Evolutionary conservation across 2,113 vertebrate species (phyloP).

Genomic region (Zootoca vivipara): DNA sequence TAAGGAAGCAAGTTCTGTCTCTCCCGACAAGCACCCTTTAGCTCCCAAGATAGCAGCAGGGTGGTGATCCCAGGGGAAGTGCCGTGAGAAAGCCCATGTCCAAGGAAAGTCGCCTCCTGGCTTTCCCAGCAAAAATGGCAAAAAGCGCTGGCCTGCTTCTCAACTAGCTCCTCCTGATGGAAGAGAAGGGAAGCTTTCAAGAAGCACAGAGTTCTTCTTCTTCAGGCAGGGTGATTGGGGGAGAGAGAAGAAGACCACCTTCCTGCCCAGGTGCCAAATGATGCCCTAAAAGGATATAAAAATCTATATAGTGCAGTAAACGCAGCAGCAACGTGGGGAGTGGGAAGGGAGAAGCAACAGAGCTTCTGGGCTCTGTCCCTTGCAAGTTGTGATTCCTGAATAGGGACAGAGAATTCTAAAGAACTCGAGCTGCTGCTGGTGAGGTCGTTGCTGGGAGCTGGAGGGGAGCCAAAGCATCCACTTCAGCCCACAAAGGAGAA

Average conservation of each 20-base stretch:
- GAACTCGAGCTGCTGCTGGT: slow-evolving; percentile 29
- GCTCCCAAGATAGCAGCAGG: not conserved
- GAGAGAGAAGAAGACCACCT: not conserved
- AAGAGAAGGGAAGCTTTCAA: not conserved
- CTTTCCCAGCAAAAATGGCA: not conserved
- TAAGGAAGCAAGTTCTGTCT: not conserved
- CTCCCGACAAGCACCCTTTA: not conserved
- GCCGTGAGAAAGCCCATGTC: not conserved
- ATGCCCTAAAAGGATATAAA: slow-evolving; percentile 39
- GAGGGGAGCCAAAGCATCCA: not conserved
- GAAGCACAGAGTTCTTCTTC: not conserved
- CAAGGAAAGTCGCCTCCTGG: not conserved
- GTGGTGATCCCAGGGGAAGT: not conserved
- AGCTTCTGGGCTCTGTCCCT: rapidly evolving
- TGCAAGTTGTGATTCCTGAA: slow-evolving; percentile 18
- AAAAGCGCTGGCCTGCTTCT: not conserved
- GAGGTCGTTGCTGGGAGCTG: not conserved
- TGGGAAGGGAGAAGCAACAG: rapidly evolving
- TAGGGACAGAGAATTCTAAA: slow-evolving; percentile 33
- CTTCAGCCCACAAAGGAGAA: not conserved
- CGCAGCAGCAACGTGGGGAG: not conserved
- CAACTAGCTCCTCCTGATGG: too few relatives aligned
- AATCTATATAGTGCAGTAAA: not conserved
- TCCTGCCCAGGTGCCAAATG: rapidly evolving
- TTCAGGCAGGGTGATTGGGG: not conserved